phyloP scores from a whole-genome alignment of 2,888 invertebrate genomes.

The Thyatira batis region DNA sequence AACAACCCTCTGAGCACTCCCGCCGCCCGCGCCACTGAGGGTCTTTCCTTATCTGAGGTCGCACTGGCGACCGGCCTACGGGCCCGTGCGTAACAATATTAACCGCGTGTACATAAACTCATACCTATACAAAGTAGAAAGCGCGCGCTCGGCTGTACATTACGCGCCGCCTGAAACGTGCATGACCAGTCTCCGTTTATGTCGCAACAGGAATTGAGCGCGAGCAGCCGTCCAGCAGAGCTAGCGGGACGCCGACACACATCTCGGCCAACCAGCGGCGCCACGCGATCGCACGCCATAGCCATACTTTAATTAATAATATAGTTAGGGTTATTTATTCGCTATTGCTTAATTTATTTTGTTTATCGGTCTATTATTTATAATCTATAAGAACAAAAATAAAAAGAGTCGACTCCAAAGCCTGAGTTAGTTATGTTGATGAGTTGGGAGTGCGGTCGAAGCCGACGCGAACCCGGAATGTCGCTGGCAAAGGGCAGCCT shows the following conservation, averaged over 20 bases:
- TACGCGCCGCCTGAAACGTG: conserved; percentile 79
- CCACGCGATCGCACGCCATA: conserved; percentile 74
- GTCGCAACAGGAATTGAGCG: conserved; percentile 81
- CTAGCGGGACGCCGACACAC: conserved; percentile 75
- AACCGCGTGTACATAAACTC: conserved; percentile 81
- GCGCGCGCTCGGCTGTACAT: conserved; percentile 81
- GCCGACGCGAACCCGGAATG: conserved; percentile 43
- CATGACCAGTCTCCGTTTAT: conserved; percentile 83
- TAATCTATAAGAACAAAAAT: conserved; percentile 71
- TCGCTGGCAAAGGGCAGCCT: conserved; percentile 44
- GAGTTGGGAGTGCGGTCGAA: conserved; percentile 57
- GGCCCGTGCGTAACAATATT: conserved; percentile 81
- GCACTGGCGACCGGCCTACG: conserved; percentile 68
- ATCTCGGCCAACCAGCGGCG: conserved; percentile 76
- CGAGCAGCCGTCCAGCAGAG: conserved; percentile 72
- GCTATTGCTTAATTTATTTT: conserved; percentile 81
- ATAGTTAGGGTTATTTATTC: conserved; percentile 81
- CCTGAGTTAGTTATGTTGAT: conserved; percentile 63
- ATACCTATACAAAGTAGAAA: conserved; percentile 64
- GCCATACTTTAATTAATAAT: conserved; percentile 74
- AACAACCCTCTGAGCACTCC: conserved; percentile 61
- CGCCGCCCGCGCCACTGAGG: conserved; percentile 81
- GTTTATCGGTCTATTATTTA: conserved; percentile 77
- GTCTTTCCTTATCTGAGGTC: conserved; percentile 83
- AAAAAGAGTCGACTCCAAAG: conserved; percentile 79